These are phyloP conservation scores for Linyphia triangularis DNA, from an alignment of 2,888 invertebrate species.

Conservation along the genomic window DNA sequence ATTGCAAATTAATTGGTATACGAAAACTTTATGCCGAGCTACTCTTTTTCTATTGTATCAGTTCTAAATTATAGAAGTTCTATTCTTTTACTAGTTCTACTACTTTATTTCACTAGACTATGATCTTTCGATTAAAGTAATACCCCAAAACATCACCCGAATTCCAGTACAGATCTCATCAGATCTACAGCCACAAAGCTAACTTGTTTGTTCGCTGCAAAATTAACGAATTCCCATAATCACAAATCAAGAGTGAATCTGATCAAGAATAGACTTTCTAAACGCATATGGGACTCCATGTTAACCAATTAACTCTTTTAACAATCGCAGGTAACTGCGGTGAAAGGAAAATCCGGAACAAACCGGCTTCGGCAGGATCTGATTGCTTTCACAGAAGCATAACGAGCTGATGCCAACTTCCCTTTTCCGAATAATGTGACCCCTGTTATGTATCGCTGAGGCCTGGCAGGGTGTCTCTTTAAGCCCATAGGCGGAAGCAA, in stretches of 20 bases:
- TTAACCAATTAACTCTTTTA: slow-evolving; percentile 3
- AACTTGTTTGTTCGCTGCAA: background rate
- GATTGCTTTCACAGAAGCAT: background rate
- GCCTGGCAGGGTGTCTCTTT: background rate
- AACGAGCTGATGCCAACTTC: background rate
- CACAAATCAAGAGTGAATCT: background rate
- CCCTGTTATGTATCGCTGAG: background rate
- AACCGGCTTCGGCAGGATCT: background rate
- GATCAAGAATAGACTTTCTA: slow-evolving; percentile 3
- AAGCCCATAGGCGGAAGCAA: slow-evolving; percentile 3
- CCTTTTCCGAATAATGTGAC: background rate
- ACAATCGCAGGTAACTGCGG: background rate
- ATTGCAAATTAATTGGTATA: too few relatives aligned
- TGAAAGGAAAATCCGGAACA: background rate
- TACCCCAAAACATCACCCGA: background rate
- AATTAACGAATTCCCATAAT: background rate
- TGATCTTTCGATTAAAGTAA: background rate
- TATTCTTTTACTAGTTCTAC: background rate
- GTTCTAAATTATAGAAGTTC: too few relatives aligned
- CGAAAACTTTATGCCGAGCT: too few relatives aligned
- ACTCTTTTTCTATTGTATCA: too few relatives aligned
- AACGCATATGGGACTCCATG: background rate
- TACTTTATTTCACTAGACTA: background rate
- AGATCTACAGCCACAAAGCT: background rate
- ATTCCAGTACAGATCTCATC: background rate